phyloP scores from a whole-genome alignment of 2,113 vertebrate species.

The Sylvilagus bachmani region DNA sequence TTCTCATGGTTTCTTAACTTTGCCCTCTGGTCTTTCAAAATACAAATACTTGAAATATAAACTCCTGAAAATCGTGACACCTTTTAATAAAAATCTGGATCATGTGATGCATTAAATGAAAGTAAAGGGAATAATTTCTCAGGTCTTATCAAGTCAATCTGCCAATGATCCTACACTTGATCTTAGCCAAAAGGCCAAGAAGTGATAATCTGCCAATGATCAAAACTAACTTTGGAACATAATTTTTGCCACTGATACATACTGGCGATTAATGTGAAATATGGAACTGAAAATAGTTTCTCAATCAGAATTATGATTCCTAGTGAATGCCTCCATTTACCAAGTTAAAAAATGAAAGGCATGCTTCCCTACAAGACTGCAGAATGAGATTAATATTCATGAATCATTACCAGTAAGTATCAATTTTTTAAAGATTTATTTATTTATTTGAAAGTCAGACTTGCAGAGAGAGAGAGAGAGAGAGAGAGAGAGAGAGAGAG shows the following conservation, averaged over 20 bases:
- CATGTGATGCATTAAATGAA: not conserved
- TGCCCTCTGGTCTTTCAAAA: not conserved
- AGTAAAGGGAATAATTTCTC: slow-evolving; percentile 40
- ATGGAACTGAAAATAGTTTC: slow-evolving; percentile 22
- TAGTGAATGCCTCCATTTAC: not conserved
- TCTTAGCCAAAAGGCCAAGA: too few relatives aligned
- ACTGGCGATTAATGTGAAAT: slow-evolving; percentile 37
- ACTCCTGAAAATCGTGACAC: not conserved
- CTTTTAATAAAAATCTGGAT: slow-evolving; percentile 34
- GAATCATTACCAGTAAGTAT: slow-evolving; percentile 32
- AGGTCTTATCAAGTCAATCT: slow-evolving; percentile 4
- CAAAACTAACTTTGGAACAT: slow-evolving; percentile 20
- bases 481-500: too few relatives aligned
- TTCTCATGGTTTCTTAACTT: not conserved
- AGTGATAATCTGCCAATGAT: not conserved
- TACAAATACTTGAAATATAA: not conserved
- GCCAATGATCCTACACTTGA: not conserved
- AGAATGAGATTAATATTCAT: slow-evolving; percentile 52
- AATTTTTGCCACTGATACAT: not conserved
- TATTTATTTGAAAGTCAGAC: too few relatives aligned
- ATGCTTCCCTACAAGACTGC: slow-evolving; percentile 12
- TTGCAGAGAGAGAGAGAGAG: too few relatives aligned
- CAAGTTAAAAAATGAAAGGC: slow-evolving; percentile 56
- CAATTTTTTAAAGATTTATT: not conserved
- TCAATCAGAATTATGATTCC: slow-evolving; percentile 48